Base-by-base conservation (phyloP, 2,113 vertebrate genomes). In the Zosterops pallidus region DNA sequence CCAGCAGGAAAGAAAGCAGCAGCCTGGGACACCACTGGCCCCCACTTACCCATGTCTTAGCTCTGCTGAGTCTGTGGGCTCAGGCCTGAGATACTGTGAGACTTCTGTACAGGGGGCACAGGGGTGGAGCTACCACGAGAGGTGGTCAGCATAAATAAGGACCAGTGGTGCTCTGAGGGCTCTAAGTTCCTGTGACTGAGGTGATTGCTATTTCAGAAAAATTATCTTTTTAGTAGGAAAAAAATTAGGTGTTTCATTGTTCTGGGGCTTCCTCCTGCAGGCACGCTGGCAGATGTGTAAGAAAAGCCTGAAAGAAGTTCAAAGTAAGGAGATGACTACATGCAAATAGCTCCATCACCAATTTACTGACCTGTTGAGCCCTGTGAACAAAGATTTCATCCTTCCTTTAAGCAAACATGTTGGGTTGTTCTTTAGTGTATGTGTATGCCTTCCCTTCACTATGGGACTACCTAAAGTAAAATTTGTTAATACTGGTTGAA, bases 41-140 rank as follows among this genome's bases (percentile, higher is more conserved):
- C 2, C 3, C 29, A 11, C 12, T 2, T 76, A 41, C 2, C 28
- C 20, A 1, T 0, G 0, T 4, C 20, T 44, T 21, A 47, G 3
- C 13, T 71, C 17, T 46, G 8, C 21, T 74, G 33, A 14, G 15
- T 16, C 20, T 50, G 23, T 7, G 21, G 9, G 1, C 11, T 78
- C 78, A 49, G 19, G 12, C 6, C n/a, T 49, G 47, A 59, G 31
- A 9, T 49, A 37, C 22, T 41, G 22, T 9, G 28, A 4, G 5
- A 1, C 13, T 74, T 19, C 24, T 53, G 56, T 31, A 5, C 15
- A 46, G 19, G 8, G 18, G 15, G 0, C 1, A 2, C 2, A 13
- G 9, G 4, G 2, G 1, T 37, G 11, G 8, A 55, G 5, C 8
- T 18, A 20, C 2, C 20, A 35, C 44, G 16, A 79, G 42, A 53